These are phyloP conservation scores for Epinotia bilunana DNA, from an alignment of 2,888 invertebrate species.

Conservation along the genomic window DNA sequence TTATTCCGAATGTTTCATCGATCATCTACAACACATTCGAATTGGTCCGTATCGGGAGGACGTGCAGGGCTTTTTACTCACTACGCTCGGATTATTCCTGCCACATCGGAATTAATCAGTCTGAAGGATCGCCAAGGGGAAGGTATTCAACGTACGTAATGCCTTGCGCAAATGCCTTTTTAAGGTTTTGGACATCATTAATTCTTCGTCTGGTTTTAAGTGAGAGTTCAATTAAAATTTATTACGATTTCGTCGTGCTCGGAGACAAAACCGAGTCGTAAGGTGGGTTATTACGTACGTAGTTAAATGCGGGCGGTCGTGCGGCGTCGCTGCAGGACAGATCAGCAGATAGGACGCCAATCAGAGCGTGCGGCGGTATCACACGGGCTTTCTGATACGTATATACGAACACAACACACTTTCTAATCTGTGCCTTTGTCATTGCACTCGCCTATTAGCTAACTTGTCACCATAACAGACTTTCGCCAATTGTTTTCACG, in stretches of 20 bases:
- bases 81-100: slow-evolving; percentile 43
- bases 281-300: slow-evolving; percentile 42
- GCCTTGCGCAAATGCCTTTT: slow-evolving; percentile 36
- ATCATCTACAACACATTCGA: slow-evolving; percentile 49
- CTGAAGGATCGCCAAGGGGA: slow-evolving; percentile 46
- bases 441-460: slow-evolving; percentile 77
- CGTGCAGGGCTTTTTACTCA: slow-evolving; percentile 46
- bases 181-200: slow-evolving; percentile 41
- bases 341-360: slow-evolving; percentile 80
- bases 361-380: slow-evolving; percentile 80
- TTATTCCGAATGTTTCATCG: slow-evolving; percentile 48
- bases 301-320: slow-evolving; percentile 50
- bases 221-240: slow-evolving; percentile 43
- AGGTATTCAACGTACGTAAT: slow-evolving; percentile 46
- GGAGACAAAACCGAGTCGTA: slow-evolving; percentile 35
- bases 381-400: slow-evolving; percentile 79
- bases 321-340: slow-evolving; percentile 65
- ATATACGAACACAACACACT: slow-evolving; percentile 73
- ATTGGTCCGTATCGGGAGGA: slow-evolving; percentile 47
- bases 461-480: slow-evolving; percentile 75
- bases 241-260: slow-evolving; percentile 42
- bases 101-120: slow-evolving; percentile 43
- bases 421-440: slow-evolving; percentile 84
- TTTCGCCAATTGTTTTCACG: slow-evolving; percentile 85
- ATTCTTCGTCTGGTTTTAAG: slow-evolving; percentile 33